These are phyloP conservation scores for Gandaritis pyraliata DNA, from an alignment of 2,888 invertebrate genomes.

Conservation along the genomic window DNA sequence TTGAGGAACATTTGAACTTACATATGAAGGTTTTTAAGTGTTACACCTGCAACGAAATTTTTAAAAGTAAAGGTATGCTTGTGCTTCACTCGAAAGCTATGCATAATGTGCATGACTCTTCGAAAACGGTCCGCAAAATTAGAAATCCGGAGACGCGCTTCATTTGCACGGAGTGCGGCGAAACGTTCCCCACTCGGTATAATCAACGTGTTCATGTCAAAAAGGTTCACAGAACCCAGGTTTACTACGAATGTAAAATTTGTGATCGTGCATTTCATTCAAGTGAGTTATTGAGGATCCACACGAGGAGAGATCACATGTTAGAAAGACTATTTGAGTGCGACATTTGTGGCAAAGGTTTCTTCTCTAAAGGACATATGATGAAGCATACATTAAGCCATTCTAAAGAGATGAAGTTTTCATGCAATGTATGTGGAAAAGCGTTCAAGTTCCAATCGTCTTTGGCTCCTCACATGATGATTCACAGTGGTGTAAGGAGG, in stretches of 20 bases:
- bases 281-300: conserved; percentile 46
- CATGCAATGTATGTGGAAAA: conserved; percentile 58
- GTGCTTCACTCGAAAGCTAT: not conserved
- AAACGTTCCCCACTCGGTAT: conserved; percentile 51
- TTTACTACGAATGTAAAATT: conserved; percentile 51
- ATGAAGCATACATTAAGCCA: conserved; percentile 53
- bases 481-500: conserved; percentile 41
- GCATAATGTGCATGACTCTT: not conserved
- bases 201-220: conserved; percentile 51
- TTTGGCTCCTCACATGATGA: conserved; percentile 47
- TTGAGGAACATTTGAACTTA: conserved; percentile 53
- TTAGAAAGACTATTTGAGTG: conserved; percentile 56
- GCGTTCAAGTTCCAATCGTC: conserved; percentile 37
- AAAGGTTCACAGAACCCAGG: conserved; percentile 49
- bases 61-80: conserved; percentile 21
- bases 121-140: not conserved
- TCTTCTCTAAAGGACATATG: conserved; percentile 46
- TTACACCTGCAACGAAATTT: conserved; percentile 48
- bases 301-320: conserved; percentile 54
- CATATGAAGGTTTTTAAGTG: conserved; percentile 55
- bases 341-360: conserved; percentile 53
- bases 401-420: conserved; percentile 47
- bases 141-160: not conserved
- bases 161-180: conserved; percentile 47
- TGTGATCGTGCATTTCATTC: conserved; percentile 57